Evolutionary conservation across 1,140 invertebrate species (phyloP), one percentile per base, ranked within the genome.

Genomic region (Plectrocnemia conspersa): DNA sequence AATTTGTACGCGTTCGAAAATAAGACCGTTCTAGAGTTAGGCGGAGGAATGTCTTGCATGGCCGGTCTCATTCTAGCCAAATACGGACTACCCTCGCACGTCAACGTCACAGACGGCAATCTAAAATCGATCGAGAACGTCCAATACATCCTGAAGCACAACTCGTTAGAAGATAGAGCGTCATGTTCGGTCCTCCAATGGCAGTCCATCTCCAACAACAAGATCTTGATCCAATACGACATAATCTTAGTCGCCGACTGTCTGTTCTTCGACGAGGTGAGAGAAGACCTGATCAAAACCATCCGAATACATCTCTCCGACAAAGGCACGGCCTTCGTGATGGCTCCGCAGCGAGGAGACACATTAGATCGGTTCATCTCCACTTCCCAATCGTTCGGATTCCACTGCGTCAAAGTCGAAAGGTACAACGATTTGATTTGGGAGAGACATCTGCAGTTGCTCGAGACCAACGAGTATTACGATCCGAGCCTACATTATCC

Each of bases 21-120:
- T 54, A 84, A 84, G 65, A 78, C 69, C 59, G 79, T 92, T 2
- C 72, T 90, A 61, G 89, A 92, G 68, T 69, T 92, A 22, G 89
- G 89, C 3, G 89, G 88, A 9, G 89, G 89, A 0, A 91, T 93
- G 85, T 89, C 88, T 32, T 90, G 87, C 63, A 68, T 93, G 24
- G 86, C 88, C 6, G 89, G 88, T 2, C 68, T 92, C 1, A 78
- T 88, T 59, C 76, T 83, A 58, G 85, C 85, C 62, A 85, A 85
- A 63, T 84, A 84, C 63, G 78, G 78, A 41, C 64, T 70, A 25
- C 76, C 83, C 0, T 72, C 70, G 48, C 65, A 67, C 5, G 81
- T 88, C 6, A 77, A 79, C 35, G 70, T 91, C 3, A 89, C 88
- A 7, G 89, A 92, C 68, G 89, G 89, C 13, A 91, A 92, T 70